Conservation (phyloP, 2,113 vertebrate species). For the Chunga burmeisteri region DNA sequence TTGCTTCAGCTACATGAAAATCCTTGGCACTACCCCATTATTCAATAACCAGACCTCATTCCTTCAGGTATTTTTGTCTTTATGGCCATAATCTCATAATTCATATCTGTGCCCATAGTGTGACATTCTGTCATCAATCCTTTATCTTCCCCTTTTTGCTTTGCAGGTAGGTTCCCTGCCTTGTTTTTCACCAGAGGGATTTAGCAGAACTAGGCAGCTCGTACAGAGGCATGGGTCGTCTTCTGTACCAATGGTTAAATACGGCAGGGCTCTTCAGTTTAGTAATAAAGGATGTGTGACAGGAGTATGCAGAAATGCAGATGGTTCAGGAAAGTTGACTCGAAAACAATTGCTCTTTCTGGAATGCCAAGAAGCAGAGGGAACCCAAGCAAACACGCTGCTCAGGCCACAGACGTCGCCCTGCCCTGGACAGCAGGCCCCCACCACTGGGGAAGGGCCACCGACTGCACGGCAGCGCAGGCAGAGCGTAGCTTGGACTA, state of each 20-base stretch:
- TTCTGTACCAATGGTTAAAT: not conserved
- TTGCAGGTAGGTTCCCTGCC: not conserved
- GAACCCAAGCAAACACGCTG: not conserved
- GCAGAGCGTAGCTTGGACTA: not conserved
- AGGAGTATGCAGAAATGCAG: not conserved
- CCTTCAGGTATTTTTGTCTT: not conserved
- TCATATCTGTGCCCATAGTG: not conserved
- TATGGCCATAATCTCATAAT: not conserved
- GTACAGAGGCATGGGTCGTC: not conserved
- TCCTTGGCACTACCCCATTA: not conserved
- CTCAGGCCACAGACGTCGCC: rapidly evolving
- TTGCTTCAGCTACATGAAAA: not conserved
- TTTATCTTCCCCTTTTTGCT: not conserved
- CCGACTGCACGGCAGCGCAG: not conserved
- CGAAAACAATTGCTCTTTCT: not conserved
- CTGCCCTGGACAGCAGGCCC: not conserved
- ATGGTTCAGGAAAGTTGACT: not conserved
- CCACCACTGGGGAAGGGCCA: rapidly evolving
- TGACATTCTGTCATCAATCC: not conserved
- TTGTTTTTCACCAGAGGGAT: not conserved
- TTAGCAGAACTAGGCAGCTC: not conserved
- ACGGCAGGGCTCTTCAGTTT: not conserved
- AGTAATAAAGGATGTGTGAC: not conserved
- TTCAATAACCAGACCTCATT: not conserved
- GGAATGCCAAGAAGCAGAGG: not conserved